Evolutionary conservation across 1,140 invertebrate species (phyloP), one percentile per base, ranked within the genome.

Genomic region (Carcinoscorpius rotundicauda): DNA sequence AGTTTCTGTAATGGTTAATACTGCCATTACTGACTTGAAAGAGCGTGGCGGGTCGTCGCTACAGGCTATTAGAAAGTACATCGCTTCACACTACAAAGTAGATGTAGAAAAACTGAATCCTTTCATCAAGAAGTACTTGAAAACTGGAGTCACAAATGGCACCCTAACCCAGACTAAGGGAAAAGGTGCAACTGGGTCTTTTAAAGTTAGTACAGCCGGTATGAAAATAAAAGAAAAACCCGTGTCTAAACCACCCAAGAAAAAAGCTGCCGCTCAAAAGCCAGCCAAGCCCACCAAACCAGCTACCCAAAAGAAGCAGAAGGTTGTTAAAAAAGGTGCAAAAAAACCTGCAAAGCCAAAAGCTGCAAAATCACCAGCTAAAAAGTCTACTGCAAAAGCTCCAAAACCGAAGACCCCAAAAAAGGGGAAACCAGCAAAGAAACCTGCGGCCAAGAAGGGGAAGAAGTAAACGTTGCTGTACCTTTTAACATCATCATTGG

Each of bases 31-130:
- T 1, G 64, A 55, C n/a, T 58, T 71, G 64, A 70, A 84, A 65
- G 82, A 84, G 68, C 77, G 81, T 59, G 78, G 79, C 63, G 83
- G 82, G 9, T 84, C 82, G 1, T 84, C 82, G 0, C 73, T 83
- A 52, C 78, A 81, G 68, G 83, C 82, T 6, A 84, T 85, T 73
- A 84, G 84, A 73, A 85, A 85, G 72, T 84, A 84, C 75, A 81
- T 84, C 61, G 72, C 77, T 11, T 76, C 78, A 4, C 79, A 78
- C 58, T 83, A 82, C 75, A 82, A 82, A 60, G 75, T 83, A 48
- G 82, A 83, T 74, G 76, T 78, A 9, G 81, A 83, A 64, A 82
- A 73, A 70, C 79, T 65, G 78, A 70, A 81, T 5, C 80, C 81
- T n/a, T 83, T 83, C 76, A 83, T 83, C 64, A 71, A 80, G 68